phyloP scores from a whole-genome alignment of 2,888 invertebrate species.

The Podabrus alpinus region DNA sequence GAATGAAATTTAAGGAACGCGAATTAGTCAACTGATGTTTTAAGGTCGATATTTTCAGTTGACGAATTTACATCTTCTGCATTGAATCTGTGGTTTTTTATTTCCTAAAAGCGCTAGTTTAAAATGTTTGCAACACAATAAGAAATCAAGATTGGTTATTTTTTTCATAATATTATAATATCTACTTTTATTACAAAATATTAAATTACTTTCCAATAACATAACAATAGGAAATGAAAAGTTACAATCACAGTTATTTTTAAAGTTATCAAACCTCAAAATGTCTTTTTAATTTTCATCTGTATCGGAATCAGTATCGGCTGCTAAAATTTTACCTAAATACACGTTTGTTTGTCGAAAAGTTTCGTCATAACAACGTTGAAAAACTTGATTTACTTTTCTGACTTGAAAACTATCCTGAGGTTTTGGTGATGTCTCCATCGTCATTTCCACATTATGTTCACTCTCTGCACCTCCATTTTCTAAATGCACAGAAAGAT shows the following conservation, averaged over 20 bases:
- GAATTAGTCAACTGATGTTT: no score
- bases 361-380: slow-evolving; percentile 75
- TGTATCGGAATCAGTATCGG: slow-evolving; percentile 66
- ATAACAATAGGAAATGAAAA: background rate
- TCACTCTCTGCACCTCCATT: background rate
- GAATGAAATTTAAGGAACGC: no score
- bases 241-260: background rate
- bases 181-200: background rate
- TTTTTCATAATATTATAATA: background rate
- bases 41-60: no score
- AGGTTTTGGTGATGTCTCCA: slow-evolving; percentile 62
- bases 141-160: background rate
- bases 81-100: no score
- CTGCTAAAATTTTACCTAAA: slow-evolving; percentile 66
- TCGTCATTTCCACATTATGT: background rate
- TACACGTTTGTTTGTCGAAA: slow-evolving; percentile 63
- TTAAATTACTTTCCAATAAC: background rate
- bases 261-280: background rate
- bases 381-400: slow-evolving; percentile 62
- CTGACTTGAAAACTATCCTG: slow-evolving; percentile 55
- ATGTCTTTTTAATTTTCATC: slow-evolving; percentile 8
- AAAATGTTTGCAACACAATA: no score
- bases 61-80: no score
- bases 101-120: no score
- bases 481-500: background rate